These are phyloP conservation scores for Prochilodus magdalenae DNA, from an alignment of 2,113 vertebrate species.

Conservation along the genomic window DNA sequence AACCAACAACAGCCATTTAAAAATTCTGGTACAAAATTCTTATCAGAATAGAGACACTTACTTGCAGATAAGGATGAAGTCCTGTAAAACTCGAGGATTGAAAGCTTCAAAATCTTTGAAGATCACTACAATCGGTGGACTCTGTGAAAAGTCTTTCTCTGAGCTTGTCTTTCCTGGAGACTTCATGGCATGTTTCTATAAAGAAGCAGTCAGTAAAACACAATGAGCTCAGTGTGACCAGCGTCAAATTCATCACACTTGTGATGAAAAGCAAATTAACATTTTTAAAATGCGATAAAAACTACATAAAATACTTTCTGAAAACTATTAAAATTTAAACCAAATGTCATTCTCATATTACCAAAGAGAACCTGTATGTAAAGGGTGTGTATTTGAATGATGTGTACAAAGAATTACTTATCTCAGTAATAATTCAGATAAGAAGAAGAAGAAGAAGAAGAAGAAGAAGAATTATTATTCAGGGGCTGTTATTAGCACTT, in stretches of 20 bases:
- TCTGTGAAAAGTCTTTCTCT: constrained; percentile 54
- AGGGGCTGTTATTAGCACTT: too few relatives aligned
- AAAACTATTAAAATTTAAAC: too few relatives aligned
- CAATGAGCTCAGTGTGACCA: not conserved
- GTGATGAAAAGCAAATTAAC: too few relatives aligned
- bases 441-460: too few relatives aligned
- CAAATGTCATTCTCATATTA: too few relatives aligned
- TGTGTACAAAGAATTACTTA: too few relatives aligned
- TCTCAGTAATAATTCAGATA: too few relatives aligned
- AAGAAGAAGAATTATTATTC: too few relatives aligned
- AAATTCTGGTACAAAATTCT: not conserved
- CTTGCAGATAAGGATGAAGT: constrained; percentile 94
- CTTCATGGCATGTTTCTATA: constrained; percentile 65
- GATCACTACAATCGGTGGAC: constrained; percentile 89
- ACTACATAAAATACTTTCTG: too few relatives aligned
- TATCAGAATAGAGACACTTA: constrained; percentile 55
- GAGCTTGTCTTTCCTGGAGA: constrained; percentile 72
- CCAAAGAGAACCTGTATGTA: too few relatives aligned
- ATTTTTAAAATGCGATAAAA: too few relatives aligned
- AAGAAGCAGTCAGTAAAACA: not conserved
- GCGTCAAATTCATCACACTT: not conserved
- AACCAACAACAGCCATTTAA: not conserved
- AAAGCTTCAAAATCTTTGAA: constrained; percentile 97
- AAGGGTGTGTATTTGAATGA: too few relatives aligned
- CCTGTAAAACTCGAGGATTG: constrained; percentile 87